Evolutionary conservation across 2,113 vertebrate species (phyloP).

Genomic region (Pimephales promelas): DNA sequence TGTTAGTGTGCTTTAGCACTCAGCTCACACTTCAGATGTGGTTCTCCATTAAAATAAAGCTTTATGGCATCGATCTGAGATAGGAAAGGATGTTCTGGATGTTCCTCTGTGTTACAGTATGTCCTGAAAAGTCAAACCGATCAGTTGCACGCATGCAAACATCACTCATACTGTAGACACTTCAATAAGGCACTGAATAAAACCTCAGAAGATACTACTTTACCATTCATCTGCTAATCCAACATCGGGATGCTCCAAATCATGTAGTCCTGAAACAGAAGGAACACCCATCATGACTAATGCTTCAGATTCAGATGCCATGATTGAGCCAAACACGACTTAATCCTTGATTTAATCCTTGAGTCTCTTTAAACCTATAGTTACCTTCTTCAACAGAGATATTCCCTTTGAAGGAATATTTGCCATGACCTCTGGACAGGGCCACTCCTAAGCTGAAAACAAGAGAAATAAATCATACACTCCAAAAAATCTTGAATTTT

Average conservation of each 20-base stretch:
- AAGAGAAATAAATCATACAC: slow-evolving; percentile 25
- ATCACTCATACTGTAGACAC: not conserved
- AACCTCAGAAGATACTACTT: slow-evolving; percentile 52
- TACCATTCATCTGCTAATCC: slow-evolving; percentile 96
- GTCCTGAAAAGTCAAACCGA: slow-evolving; percentile 77
- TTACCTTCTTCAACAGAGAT: slow-evolving; percentile 96
- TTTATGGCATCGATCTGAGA: slow-evolving; percentile 93
- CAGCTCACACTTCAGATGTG: slow-evolving; percentile 88
- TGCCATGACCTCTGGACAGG: slow-evolving; percentile 95
- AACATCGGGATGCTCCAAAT: slow-evolving; percentile 98
- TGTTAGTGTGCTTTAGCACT: not conserved
- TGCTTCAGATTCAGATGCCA: not conserved
- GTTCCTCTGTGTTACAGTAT: slow-evolving; percentile 93
- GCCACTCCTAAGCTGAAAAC: slow-evolving; percentile 92
- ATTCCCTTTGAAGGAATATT: slow-evolving; percentile 95
- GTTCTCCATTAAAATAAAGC: slow-evolving; percentile 89
- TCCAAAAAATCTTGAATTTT: too few species aligned
- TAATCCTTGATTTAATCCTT: not conserved
- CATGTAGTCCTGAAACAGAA: slow-evolving; percentile 87
- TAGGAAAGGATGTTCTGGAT: slow-evolving; percentile 90
- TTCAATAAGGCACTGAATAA: not conserved
- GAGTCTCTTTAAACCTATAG: not conserved
- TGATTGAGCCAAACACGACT: not conserved
- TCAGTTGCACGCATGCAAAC: slow-evolving; percentile 8
- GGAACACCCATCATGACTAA: not conserved